A percentile compares a stretch with the other conserved stretches of the same genome.
phyloP scores from a whole-genome alignment of 2,888 invertebrate genomes.

The Dryococelus australis region DNA sequence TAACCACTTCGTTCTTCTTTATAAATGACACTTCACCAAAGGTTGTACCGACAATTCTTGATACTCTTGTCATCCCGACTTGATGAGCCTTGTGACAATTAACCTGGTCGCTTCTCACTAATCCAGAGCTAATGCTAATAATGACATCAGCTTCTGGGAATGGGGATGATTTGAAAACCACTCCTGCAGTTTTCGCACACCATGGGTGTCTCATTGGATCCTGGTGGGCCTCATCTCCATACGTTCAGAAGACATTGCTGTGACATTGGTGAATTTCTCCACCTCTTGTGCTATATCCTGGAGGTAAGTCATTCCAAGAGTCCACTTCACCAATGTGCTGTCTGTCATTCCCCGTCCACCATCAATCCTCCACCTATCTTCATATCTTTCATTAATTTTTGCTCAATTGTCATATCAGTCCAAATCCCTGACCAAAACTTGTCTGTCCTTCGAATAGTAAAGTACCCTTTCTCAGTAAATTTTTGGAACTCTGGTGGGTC shows the following conservation, averaged over 20 bases:
- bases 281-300: neutral
- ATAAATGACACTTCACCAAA: neutral
- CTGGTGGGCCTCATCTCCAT: constrained; percentile 27
- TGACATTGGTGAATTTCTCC: neutral
- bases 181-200: neutral
- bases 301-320: neutral
- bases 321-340: constrained; percentile 20
- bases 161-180: neutral
- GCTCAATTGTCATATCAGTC: constrained; percentile 35
- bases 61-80: neutral
- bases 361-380: constrained; percentile 24
- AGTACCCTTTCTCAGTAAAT: too few relatives aligned
- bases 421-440: constrained; percentile 30
- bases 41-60: neutral
- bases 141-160: neutral
- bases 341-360: neutral
- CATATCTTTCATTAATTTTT: constrained; percentile 34
- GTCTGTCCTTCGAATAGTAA: constrained; percentile 20
- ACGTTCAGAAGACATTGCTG: constrained; percentile 24
- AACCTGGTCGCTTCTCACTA: neutral
- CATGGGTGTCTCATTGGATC: neutral
- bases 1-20: neutral
- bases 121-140: neutral
- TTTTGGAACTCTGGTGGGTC: neutral
- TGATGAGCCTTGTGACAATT: neutral